Percentiles rank a stretch among this genome's conserved stretches.
Conservation (phyloP, 2,797 vertebrate species). For the Taenioides sp. region DNA sequence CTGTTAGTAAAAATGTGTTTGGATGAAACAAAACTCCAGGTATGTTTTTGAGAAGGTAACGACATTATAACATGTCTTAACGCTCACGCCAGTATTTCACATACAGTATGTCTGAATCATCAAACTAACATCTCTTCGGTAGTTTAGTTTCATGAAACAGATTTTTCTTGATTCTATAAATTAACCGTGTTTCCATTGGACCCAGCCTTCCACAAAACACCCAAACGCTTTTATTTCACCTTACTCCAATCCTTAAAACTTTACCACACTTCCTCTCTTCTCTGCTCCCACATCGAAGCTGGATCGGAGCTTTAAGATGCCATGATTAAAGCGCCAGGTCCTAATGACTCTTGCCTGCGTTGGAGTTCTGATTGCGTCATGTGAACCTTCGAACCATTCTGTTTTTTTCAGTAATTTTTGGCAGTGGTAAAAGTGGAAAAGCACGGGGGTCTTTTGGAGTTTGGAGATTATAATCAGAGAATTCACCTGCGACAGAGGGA, state of each 20-base stretch:
- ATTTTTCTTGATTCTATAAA: neutral
- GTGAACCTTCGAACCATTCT: neutral
- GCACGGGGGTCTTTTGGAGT: neutral
- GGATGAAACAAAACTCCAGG: too few species aligned
- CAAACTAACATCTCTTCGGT: neutral
- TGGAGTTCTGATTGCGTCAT: constrained; percentile 3
- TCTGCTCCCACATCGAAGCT: neutral
- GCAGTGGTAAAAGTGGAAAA: neutral
- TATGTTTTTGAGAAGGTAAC: too few species aligned
- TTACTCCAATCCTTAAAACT: neutral
- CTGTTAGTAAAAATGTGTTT: too few species aligned
- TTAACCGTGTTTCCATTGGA: neutral
- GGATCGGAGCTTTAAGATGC: neutral
- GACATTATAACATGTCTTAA: too few species aligned
- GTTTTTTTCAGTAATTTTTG: neutral
- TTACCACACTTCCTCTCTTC: neutral
- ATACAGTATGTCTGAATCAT: too few species aligned
- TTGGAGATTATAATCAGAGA: constrained; percentile 7
- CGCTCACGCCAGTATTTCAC: too few species aligned
- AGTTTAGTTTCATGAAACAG: neutral
- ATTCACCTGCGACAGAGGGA: neutral
- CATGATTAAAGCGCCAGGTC: neutral
- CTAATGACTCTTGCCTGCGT: constrained; percentile 4
- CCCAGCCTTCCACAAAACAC: neutral
- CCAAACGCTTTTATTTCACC: neutral